These are phyloP conservation scores for Strongylocentrotus purpuratus DNA, from an alignment of 35 echinoderm and acorn worm genomes.

Conservation along the genomic window DNA sequence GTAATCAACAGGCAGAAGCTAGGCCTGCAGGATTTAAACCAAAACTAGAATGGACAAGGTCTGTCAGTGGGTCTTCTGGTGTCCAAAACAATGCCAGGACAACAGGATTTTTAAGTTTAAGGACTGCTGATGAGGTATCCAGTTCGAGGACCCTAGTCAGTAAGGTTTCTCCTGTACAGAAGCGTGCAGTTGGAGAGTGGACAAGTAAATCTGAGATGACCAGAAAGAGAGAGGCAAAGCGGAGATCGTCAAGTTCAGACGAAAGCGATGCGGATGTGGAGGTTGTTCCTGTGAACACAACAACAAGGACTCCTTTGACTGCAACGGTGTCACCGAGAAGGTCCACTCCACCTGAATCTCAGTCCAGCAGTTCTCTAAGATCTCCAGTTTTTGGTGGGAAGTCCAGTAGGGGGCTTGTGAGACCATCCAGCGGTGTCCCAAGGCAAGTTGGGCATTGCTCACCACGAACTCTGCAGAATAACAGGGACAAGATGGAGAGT, in stretches of 20 bases:
- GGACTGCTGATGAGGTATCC: neutral
- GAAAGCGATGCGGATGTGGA: conserved; percentile 35
- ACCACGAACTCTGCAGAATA: conserved; percentile 23
- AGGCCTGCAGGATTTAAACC: conserved; percentile 10
- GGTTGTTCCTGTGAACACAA: neutral
- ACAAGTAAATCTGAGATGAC: conserved; percentile 22
- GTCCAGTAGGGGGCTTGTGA: conserved; percentile 21
- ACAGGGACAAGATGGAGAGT: conserved; percentile 35
- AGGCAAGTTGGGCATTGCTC: conserved; percentile 38
- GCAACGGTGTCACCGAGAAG: conserved; percentile 24
- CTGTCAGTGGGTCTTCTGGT: neutral
- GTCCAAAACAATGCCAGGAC: neutral
- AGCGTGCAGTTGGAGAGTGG: neutral
- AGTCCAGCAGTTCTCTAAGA: neutral
- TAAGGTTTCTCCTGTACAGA: conserved; percentile 34
- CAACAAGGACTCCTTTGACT: conserved; percentile 11
- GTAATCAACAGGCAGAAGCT: neutral
- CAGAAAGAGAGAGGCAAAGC: neutral
- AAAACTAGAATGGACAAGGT: neutral
- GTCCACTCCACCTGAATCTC: neutral
- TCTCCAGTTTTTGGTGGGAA: conserved; percentile 36
- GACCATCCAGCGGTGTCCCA: neutral
- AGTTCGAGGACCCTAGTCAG: conserved; percentile 13
- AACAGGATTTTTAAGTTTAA: neutral
- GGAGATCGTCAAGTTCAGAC: conserved; percentile 19